Percentiles rank a stretch among this genome's conserved stretches.
phyloP scores from a whole-genome alignment of 2,888 invertebrate genomes.

The Cyclophora punctaria region DNA sequence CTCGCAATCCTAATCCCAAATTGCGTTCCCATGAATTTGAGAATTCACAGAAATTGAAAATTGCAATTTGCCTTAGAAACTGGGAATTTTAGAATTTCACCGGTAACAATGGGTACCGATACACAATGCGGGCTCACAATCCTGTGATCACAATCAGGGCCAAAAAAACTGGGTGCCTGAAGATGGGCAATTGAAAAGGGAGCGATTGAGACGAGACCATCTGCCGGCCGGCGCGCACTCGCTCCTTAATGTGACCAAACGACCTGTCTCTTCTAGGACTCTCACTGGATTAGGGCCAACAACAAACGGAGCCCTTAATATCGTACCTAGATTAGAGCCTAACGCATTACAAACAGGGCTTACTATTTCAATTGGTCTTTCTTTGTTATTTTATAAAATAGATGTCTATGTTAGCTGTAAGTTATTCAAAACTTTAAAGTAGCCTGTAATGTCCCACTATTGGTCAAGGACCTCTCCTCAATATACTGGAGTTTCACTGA shows the following conservation, averaged over 20 bases:
- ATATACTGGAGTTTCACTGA: too few relatives aligned
- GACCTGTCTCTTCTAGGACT: slow-evolving; percentile 4
- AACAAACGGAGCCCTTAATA: too few relatives aligned
- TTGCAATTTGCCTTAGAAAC: slow-evolving; percentile 55
- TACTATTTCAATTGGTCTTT: too few relatives aligned
- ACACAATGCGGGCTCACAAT: slow-evolving; percentile 54
- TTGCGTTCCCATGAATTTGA: slow-evolving; percentile 51
- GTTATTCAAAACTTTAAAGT: too few relatives aligned
- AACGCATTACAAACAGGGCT: too few relatives aligned
- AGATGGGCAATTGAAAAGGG: slow-evolving; percentile 68
- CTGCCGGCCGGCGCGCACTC: slow-evolving; percentile 51
- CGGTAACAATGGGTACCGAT: slow-evolving; percentile 42
- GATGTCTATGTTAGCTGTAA: too few relatives aligned
- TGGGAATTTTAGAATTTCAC: slow-evolving; percentile 48
- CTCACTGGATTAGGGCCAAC: too few relatives aligned
- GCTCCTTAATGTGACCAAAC: slow-evolving; percentile 37
- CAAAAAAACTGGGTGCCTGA: slow-evolving; percentile 47
- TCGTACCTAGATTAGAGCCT: too few relatives aligned
- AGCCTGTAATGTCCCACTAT: too few relatives aligned
- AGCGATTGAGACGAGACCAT: slow-evolving; percentile 43
- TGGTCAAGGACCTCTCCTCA: too few relatives aligned
- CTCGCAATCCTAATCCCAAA: slow-evolving; percentile 43
- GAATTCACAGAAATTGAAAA: slow-evolving; percentile 45
- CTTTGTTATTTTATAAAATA: too few relatives aligned
- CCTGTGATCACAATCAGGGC: slow-evolving; percentile 57